A percentile compares a stretch with the other conserved stretches of the same genome.
Evolutionary conservation across 2,113 vertebrate genomes (phyloP).

Genomic region (Platysteira castanea): DNA sequence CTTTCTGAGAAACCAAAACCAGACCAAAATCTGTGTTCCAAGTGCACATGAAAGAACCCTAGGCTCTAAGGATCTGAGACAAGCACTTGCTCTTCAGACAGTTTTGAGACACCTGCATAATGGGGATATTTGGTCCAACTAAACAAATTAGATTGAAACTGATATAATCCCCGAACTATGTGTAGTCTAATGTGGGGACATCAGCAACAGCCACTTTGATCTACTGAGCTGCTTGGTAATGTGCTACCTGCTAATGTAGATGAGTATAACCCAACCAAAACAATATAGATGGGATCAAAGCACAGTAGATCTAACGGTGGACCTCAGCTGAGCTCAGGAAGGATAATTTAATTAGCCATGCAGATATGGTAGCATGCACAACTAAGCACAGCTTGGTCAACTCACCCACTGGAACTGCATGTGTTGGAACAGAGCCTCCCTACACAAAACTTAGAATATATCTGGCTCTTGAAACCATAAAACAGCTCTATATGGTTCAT

Average conservation of each 20-base stretch:
- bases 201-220: background rate
- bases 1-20: background rate
- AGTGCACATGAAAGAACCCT: rapidly evolving
- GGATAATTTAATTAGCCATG: background rate
- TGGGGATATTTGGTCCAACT: background rate
- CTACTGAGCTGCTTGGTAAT: background rate
- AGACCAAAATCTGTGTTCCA: background rate
- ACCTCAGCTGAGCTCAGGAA: background rate
- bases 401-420: background rate
- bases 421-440: background rate
- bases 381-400: background rate
- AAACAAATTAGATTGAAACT: background rate
- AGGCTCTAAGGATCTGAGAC: background rate
- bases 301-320: background rate
- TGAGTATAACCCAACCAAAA: background rate
- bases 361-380: background rate
- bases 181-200: background rate
- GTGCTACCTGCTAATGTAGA: background rate
- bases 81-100: background rate
- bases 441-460: background rate
- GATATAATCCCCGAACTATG: background rate
- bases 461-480: background rate
- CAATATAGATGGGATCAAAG: background rate
- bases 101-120: background rate
- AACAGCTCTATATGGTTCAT: background rate